Evolutionary conservation across 2,888 invertebrate species (phyloP).

Genomic region (Acanthosoma haemorrhoidale): DNA sequence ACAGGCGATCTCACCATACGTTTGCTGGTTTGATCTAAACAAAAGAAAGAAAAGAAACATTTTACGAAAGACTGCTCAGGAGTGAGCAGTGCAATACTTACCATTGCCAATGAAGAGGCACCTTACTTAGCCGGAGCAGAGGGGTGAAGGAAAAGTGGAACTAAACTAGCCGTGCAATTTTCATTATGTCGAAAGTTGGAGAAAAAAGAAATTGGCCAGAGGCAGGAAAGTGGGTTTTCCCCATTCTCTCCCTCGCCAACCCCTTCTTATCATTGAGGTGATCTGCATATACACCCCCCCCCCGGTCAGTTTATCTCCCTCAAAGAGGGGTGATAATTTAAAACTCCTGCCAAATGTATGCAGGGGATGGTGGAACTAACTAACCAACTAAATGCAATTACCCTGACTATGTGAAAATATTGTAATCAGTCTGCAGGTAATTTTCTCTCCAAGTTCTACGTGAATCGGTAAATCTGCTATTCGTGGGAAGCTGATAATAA

Average conservation of each 20-base stretch:
- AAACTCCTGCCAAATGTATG: not conserved
- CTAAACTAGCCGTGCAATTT: not conserved
- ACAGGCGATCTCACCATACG: too few relatives aligned
- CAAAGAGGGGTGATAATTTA: not conserved
- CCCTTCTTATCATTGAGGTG: not conserved
- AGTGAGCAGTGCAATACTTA: too few relatives aligned
- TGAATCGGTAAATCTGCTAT: too few relatives aligned
- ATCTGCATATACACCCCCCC: not conserved
- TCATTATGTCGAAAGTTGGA: not conserved
- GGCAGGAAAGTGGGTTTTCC: not conserved
- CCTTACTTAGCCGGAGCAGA: too few relatives aligned
- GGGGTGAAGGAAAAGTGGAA: not conserved
- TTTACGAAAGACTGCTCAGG: too few relatives aligned
- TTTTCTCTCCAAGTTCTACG: too few relatives aligned
- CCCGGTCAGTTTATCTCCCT: not conserved
- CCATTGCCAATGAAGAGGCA: too few relatives aligned
- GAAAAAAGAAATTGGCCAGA: not conserved
- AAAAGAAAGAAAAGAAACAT: too few relatives aligned
- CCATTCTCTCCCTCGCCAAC: not conserved
- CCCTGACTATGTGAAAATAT: not conserved
- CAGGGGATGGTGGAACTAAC: not conserved
- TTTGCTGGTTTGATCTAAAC: too few relatives aligned
- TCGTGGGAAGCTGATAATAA: too few relatives aligned
- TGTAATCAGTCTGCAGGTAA: not conserved
- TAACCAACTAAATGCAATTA: conserved; percentile 1